A percentile compares a stretch with the other conserved stretches of the same genome.
These are phyloP conservation scores for Ceriagrion tenellum DNA, from an alignment of 2,888 invertebrate species.

Conservation along the genomic window DNA sequence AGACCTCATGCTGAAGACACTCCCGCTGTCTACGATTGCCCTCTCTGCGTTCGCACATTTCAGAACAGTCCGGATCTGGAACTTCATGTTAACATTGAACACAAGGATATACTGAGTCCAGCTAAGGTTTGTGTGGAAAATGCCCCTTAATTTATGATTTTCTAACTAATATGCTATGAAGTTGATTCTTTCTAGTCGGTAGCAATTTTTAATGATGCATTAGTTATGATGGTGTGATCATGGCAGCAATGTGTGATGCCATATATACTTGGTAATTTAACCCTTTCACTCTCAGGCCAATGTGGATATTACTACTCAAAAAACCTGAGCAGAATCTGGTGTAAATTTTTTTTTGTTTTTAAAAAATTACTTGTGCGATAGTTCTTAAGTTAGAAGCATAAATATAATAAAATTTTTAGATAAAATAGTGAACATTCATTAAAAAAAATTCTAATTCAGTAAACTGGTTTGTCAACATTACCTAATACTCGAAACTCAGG, in stretches of 20 bases:
- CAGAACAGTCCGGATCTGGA: conserved; percentile 88
- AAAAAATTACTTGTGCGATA: too few species aligned
- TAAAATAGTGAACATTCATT: too few species aligned
- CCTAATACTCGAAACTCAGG: too few species aligned
- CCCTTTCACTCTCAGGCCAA: too few species aligned
- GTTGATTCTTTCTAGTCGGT: neutral
- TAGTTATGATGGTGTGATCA: neutral
- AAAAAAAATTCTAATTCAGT: too few species aligned
- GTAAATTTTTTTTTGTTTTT: too few species aligned
- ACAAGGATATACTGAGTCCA: conserved; percentile 89
- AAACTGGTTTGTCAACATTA: too few species aligned
- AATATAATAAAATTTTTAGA: too few species aligned
- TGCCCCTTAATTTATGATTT: neutral
- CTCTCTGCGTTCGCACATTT: conserved; percentile 87
- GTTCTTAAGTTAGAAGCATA: too few species aligned
- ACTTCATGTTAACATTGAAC: conserved; percentile 91
- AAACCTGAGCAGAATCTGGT: too few species aligned
- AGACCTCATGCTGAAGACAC: conserved; percentile 67
- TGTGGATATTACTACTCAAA: too few species aligned
- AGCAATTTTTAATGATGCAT: neutral
- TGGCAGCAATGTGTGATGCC: neutral
- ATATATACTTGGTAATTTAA: too few species aligned
- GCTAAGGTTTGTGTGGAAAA: conserved; percentile 76
- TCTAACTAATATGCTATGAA: neutral
- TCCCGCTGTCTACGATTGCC: conserved; percentile 83